Percentiles rank a stretch among this genome's conserved stretches.
These are phyloP conservation scores for Rotaria socialis DNA, from an alignment of 2,888 invertebrate genomes.

Conservation along the genomic window DNA sequence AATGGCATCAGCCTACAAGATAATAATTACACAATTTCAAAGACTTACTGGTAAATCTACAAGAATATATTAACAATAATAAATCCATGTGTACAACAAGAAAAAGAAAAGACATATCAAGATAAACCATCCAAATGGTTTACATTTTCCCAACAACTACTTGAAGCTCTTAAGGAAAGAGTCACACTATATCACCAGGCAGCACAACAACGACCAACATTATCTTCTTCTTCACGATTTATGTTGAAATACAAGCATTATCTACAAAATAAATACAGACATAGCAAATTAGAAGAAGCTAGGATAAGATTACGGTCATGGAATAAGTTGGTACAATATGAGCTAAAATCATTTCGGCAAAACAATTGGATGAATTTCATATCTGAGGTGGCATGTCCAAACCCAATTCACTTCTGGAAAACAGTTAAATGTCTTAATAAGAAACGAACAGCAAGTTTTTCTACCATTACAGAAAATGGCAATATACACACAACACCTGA, in stretches of 20 bases:
- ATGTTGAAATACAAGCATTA: neutral
- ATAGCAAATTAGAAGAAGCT: neutral
- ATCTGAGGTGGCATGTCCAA: neutral
- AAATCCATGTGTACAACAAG: too few relatives aligned
- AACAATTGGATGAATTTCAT: neutral
- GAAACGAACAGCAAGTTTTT: too few relatives aligned
- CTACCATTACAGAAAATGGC: neutral
- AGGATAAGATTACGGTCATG: neutral
- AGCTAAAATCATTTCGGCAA: neutral
- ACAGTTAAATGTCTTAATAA: too few relatives aligned
- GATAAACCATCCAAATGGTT: neutral
- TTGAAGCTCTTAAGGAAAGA: too few relatives aligned
- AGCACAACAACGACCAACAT: neutral
- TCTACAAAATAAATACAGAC: neutral
- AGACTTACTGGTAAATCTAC: neutral
- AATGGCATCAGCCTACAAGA: neutral
- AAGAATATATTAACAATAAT: too few relatives aligned
- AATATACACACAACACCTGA: neutral
- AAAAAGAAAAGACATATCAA: neutral
- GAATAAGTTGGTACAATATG: neutral
- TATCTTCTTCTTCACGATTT: neutral
- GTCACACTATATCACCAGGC: neutral
- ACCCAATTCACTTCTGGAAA: too few relatives aligned
- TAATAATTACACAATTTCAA: neutral
- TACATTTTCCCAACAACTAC: neutral